A percentile compares a stretch with the other conserved stretches of the same genome.
phyloP scores from a whole-genome alignment of 2,888 invertebrate species.

The Alentia gelatinosa region DNA sequence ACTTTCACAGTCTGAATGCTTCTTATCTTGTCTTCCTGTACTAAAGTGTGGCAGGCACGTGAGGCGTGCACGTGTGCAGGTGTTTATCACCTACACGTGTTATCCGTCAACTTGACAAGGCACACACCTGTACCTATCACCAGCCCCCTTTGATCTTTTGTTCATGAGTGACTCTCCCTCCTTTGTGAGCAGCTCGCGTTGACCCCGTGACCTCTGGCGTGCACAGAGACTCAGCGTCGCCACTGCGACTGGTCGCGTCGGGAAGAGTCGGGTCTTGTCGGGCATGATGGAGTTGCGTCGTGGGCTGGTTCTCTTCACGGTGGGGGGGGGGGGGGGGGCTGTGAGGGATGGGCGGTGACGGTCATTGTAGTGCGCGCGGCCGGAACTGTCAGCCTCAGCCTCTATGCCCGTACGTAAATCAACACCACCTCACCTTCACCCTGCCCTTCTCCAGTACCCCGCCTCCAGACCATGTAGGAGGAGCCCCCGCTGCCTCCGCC shows the following conservation, averaged over 20 bases:
- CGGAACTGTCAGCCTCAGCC: background rate
- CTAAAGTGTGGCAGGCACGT: too few relatives aligned
- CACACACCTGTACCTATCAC: conserved; percentile 7
- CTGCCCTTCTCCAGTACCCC: background rate
- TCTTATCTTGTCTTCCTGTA: too few relatives aligned
- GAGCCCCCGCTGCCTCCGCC: background rate
- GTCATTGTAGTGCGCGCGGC: background rate
- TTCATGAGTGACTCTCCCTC: background rate
- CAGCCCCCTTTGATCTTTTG: background rate
- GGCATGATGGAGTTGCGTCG: background rate
- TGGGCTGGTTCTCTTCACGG: background rate
- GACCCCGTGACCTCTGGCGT: conserved; percentile 27
- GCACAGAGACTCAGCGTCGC: background rate
- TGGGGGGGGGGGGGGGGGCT: background rate
- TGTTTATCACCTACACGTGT: too few relatives aligned
- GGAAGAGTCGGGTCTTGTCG: background rate
- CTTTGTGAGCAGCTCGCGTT: background rate
- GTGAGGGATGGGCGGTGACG: background rate
- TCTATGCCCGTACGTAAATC: background rate
- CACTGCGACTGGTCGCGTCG: background rate
- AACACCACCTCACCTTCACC: background rate
- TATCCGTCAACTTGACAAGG: background rate
- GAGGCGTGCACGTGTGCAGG: too few relatives aligned
- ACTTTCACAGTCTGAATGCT: too few relatives aligned
- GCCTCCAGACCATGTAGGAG: background rate